phyloP scores from a whole-genome alignment of 2,113 vertebrate genomes.

The Corythornis cristatus region DNA sequence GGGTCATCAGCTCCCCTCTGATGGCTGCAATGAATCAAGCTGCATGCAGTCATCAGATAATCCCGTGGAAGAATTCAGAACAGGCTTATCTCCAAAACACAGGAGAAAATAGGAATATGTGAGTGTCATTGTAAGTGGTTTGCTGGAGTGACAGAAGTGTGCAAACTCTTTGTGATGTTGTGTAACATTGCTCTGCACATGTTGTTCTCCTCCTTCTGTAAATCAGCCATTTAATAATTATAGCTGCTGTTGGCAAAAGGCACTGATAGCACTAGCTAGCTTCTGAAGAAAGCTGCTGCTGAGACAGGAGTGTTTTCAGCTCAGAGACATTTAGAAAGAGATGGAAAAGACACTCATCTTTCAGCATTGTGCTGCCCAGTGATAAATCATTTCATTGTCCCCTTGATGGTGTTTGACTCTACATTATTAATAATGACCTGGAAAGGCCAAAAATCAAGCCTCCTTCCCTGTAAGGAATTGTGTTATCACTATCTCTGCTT shows the following conservation, averaged over 20 bases:
- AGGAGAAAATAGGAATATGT: slow-evolving; percentile 4
- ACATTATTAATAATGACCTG: background rate
- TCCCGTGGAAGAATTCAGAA: background rate
- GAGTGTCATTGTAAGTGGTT: slow-evolving; percentile 3
- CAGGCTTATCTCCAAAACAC: slow-evolving; percentile 1
- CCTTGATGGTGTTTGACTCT: background rate
- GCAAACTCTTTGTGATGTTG: slow-evolving; percentile 9
- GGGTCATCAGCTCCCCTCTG: background rate
- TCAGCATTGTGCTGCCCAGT: background rate
- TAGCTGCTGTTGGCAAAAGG: slow-evolving; percentile 33
- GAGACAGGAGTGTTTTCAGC: background rate
- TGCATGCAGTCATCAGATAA: background rate
- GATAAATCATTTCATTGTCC: background rate
- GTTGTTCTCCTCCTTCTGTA: slow-evolving; percentile 42
- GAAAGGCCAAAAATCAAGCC: background rate
- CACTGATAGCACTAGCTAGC: background rate
- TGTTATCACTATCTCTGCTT: background rate
- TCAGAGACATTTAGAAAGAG: background rate
- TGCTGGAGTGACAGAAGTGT: slow-evolving; percentile 15
- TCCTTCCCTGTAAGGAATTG: background rate
- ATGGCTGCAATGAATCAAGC: background rate
- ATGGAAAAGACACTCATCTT: background rate
- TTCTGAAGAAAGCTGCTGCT: slow-evolving; percentile 11
- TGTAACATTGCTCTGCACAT: slow-evolving; percentile 10
- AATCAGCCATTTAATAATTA: slow-evolving; percentile 45